These are phyloP conservation scores for Sclerurus mexicanus DNA, from an alignment of 2,113 vertebrate genomes.

Conservation along the genomic window DNA sequence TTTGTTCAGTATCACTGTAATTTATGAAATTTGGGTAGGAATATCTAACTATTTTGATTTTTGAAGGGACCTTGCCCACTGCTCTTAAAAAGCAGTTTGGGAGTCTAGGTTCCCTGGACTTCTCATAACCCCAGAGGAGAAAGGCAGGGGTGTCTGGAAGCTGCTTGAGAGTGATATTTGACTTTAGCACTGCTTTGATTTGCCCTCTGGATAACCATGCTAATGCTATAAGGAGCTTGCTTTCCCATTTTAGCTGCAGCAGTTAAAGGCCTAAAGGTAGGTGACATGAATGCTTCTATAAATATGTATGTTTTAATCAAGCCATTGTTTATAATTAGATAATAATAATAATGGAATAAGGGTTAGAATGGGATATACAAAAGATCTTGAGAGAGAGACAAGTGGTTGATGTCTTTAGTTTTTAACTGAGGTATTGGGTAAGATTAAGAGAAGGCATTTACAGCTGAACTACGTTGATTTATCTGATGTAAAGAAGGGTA, in stretches of 20 bases:
- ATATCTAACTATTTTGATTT: neutral
- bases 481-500: neutral
- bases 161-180: neutral
- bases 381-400: neutral
- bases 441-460: neutral
- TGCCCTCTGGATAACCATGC: conserved; percentile 24
- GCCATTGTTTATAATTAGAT: conserved; percentile 8
- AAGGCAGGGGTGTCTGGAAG: neutral
- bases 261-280: conserved; percentile 16
- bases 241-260: conserved; percentile 33
- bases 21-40: neutral
- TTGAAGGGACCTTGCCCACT: neutral
- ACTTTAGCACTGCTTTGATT: neutral
- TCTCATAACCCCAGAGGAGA: neutral
- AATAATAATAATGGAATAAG: neutral
- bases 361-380: neutral
- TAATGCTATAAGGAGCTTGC: conserved; percentile 37
- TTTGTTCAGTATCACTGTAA: neutral
- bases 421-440: neutral
- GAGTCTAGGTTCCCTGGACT: neutral
- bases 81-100: neutral
- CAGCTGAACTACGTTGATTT: neutral
- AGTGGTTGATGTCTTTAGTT: neutral
- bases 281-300: conserved; percentile 30
- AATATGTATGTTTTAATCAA: conserved; percentile 35